A percentile compares a stretch with the other conserved stretches of the same genome.
Evolutionary conservation across 1,140 invertebrate genomes (phyloP).

Genomic region (Gyrodactylus bullatarudis): DNA sequence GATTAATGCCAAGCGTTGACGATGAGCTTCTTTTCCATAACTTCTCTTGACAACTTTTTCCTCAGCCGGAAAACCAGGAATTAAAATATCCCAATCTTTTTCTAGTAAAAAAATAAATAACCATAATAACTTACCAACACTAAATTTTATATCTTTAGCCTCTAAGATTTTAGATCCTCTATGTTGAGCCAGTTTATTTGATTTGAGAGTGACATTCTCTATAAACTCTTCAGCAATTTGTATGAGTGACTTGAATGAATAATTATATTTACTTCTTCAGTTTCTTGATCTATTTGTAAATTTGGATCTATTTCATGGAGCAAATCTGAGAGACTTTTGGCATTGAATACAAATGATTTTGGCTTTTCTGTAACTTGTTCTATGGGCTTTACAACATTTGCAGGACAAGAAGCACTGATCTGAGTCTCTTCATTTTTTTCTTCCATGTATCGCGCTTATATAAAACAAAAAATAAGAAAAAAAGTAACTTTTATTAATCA

Average conservation of each 20-base stretch:
- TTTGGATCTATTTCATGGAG: neutral
- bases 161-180: neutral
- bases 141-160: neutral
- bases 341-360: neutral
- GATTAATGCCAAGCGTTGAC: neutral
- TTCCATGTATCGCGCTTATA: neutral
- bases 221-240: neutral
- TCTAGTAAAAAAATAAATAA: neutral
- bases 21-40: neutral
- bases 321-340: neutral
- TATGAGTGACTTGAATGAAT: neutral
- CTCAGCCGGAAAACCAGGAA: neutral
- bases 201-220: neutral
- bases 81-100: neutral
- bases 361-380: neutral
- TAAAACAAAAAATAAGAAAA: neutral
- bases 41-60: neutral
- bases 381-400: neutral
- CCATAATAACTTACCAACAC: neutral
- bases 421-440: neutral
- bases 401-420: neutral
- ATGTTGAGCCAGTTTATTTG: neutral
- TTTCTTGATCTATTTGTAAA: neutral
- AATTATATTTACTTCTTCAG: neutral
- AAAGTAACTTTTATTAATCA: no score